A percentile compares a stretch with the other conserved stretches of the same genome.
Evolutionary conservation across 2,888 invertebrate species (phyloP).

Genomic region (Tipula lateralis): DNA sequence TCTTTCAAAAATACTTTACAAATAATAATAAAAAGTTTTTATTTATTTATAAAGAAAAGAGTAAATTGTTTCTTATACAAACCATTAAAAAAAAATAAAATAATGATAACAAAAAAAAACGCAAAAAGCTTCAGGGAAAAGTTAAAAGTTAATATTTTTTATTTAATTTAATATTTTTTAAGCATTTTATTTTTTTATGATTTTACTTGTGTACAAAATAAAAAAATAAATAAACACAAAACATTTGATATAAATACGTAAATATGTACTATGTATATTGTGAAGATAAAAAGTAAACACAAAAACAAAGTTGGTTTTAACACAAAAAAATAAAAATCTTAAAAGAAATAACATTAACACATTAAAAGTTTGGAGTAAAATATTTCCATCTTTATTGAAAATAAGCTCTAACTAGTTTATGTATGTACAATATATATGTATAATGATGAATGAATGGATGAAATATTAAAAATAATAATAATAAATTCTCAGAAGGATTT

Average conservation of each 20-base stretch:
- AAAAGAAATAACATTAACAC: slow-evolving; percentile 4
- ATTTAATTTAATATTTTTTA: slow-evolving; percentile 19
- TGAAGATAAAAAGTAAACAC: neutral
- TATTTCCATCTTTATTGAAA: neutral
- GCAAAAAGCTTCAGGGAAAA: slow-evolving; percentile 13
- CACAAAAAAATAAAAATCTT: neutral
- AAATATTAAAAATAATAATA: neutral
- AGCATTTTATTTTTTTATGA: neutral
- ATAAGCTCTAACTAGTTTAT: neutral
- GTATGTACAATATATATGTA: neutral
- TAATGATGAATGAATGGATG: neutral
- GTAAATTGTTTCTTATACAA: neutral
- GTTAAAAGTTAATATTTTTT: slow-evolving; percentile 19
- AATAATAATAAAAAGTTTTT: neutral
- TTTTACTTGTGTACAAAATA: neutral
- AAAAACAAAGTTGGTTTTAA: neutral
- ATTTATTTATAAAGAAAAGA: neutral
- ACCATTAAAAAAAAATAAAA: neutral
- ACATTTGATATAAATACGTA: neutral
- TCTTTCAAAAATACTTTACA: neutral
- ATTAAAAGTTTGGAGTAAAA: neutral
- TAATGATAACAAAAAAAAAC: neutral
- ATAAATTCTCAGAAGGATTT: neutral
- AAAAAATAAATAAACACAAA: neutral
- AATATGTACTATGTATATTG: neutral